A percentile compares a stretch with the other conserved stretches of the same genome.
Conservation (phyloP, 2,797 vertebrate species). For the Meda fulgida region DNA sequence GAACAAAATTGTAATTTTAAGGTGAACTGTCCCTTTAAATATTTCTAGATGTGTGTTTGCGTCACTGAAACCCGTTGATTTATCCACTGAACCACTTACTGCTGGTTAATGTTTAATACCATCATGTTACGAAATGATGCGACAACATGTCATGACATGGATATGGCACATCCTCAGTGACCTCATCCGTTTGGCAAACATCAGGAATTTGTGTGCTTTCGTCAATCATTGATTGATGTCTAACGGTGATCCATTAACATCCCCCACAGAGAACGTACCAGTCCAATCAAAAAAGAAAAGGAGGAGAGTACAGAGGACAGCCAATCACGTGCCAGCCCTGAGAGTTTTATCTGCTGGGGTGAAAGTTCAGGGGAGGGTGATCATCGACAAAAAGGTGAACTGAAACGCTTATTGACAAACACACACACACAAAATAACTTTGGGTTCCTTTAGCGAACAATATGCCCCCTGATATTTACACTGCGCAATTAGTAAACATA, state of each 20-base stretch:
- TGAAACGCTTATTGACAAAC: background rate
- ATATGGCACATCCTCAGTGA: conserved; percentile 7
- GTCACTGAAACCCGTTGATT: background rate
- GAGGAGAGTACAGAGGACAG: background rate
- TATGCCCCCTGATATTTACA: background rate
- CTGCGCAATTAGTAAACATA: background rate
- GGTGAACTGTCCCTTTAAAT: background rate
- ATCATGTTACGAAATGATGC: background rate
- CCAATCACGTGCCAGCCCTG: conserved; percentile 20
- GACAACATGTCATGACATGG: conserved; percentile 26
- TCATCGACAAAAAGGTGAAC: conserved; percentile 14
- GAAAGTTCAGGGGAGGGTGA: conserved; percentile 31
- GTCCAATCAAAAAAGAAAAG: conserved; percentile 18
- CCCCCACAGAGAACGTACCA: conserved; percentile 38
- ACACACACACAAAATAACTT: background rate
- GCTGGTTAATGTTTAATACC: conserved; percentile 24
- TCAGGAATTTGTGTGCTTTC: background rate
- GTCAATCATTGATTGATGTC: conserved; percentile 37
- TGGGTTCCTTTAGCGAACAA: background rate
- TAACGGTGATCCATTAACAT: background rate
- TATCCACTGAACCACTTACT: background rate
- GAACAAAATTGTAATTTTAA: background rate
- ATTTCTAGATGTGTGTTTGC: background rate
- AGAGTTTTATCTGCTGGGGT: conserved; percentile 4
- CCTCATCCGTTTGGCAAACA: background rate